phyloP scores from a whole-genome alignment of 2,113 vertebrate species.

The Sinocyclocheilus maitianheensis region DNA sequence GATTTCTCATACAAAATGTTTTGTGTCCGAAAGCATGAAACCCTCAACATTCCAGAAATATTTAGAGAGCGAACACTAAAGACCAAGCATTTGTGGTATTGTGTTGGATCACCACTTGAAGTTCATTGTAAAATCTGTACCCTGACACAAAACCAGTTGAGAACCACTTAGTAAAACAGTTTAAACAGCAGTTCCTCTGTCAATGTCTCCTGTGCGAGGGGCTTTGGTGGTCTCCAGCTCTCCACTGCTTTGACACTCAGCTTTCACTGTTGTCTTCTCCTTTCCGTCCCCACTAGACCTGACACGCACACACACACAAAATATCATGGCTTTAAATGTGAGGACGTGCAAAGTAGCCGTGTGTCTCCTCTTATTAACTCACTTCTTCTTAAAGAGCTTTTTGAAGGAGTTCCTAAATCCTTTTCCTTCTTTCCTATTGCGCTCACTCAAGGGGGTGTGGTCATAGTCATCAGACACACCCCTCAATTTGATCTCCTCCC shows the following conservation, averaged over 20 bases:
- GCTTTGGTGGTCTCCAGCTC: constrained; percentile 76
- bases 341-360: neutral
- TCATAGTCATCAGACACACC: constrained; percentile 82
- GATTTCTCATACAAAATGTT: neutral
- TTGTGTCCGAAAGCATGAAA: neutral
- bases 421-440: constrained; percentile 92
- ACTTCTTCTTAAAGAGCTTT: constrained; percentile 99
- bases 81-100: neutral
- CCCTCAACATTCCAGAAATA: neutral
- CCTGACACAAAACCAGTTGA: neutral
- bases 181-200: constrained; percentile 86
- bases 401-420: constrained; percentile 97
- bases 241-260: constrained; percentile 71
- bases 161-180: neutral
- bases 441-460: constrained; percentile 89
- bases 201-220: constrained; percentile 75
- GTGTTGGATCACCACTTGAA: too few relatives aligned
- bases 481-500: constrained; percentile 77
- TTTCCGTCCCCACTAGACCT: constrained; percentile 83
- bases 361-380: constrained; percentile 64
- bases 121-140: too few relatives aligned
- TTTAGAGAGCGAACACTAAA: neutral
- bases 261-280: constrained; percentile 80
- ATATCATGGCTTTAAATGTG: neutral
- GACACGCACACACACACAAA: constrained; percentile 57